phyloP scores from a whole-genome alignment of 2,888 invertebrate species.

The Trissolcus brochymenae region DNA sequence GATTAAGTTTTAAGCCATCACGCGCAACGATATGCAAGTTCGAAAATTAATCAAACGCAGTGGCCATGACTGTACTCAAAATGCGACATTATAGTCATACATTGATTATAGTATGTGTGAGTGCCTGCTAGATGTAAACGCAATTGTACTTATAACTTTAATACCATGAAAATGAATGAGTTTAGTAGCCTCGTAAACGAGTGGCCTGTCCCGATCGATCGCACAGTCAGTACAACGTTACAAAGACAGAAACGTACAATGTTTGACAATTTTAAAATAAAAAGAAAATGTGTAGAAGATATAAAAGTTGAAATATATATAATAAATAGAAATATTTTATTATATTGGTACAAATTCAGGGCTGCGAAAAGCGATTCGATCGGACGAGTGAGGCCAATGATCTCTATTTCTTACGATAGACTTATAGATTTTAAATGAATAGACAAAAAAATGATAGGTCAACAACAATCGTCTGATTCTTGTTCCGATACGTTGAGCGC shows the following conservation, averaged over 20 bases:
- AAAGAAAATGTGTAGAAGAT: neutral
- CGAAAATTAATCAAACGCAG: conserved; percentile 69
- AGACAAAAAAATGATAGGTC: conserved; percentile 20
- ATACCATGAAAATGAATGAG: conserved; percentile 49
- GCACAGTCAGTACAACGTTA: neutral
- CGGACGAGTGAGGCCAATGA: conserved; percentile 46
- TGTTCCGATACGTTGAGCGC: conserved; percentile 28
- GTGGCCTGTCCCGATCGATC: conserved; percentile 58
- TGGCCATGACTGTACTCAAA: conserved; percentile 75
- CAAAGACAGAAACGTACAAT: conserved; percentile 41
- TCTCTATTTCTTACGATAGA: conserved; percentile 53
- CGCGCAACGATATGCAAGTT: conserved; percentile 69
- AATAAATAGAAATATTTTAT: conserved; percentile 48
- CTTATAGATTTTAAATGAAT: conserved; percentile 32
- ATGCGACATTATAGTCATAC: conserved; percentile 70
- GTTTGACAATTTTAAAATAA: conserved; percentile 4
- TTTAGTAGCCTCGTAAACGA: conserved; percentile 37
- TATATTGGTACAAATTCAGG: conserved; percentile 41
- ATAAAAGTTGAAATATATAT: conserved; percentile 4
- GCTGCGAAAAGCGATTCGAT: conserved; percentile 56
- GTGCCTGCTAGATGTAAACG: conserved; percentile 72
- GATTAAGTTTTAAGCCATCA: too few relatives aligned
- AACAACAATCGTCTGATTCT: conserved; percentile 40
- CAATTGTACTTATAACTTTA: conserved; percentile 58
- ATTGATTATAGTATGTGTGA: conserved; percentile 74